Evolutionary conservation across 2,888 invertebrate species (phyloP).

Genomic region (Drosophila nr. perissopoda): DNA sequence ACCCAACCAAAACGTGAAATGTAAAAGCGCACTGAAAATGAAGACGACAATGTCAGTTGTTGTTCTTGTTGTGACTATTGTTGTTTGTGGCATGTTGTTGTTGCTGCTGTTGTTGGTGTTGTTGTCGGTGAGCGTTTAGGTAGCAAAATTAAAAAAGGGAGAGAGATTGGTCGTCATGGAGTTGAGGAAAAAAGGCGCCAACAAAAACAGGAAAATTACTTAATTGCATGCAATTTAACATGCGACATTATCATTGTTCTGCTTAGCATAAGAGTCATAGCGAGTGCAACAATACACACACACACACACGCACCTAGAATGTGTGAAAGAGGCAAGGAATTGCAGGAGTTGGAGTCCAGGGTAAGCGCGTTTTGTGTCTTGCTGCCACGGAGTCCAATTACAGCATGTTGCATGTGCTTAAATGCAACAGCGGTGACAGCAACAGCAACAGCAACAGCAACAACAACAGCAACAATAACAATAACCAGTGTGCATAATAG

Average conservation of each 20-base stretch:
- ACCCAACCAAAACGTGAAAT: conserved; percentile 27
- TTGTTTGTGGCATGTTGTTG: conserved; percentile 12
- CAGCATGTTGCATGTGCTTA: conserved; percentile 67
- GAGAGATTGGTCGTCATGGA: conserved; percentile 23
- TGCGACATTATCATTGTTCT: conserved; percentile 82
- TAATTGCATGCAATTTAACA: conserved; percentile 84
- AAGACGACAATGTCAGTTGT: conserved; percentile 34
- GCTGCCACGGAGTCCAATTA: conserved; percentile 33
- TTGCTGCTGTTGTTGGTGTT: conserved; percentile 16
- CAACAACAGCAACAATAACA: conserved; percentile 60
- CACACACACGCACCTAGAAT: neutral
- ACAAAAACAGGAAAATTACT: conserved; percentile 71
- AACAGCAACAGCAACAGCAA: conserved; percentile 33
- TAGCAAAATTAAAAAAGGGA: conserved; percentile 17
- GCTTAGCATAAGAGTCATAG: conserved; percentile 72
- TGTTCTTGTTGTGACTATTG: conserved; percentile 6
- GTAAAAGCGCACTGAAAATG: conserved; percentile 22
- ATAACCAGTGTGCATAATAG: conserved; percentile 1
- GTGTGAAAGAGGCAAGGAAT: conserved; percentile 32
- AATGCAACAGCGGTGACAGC: conserved; percentile 50
- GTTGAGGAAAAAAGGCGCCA: conserved; percentile 28
- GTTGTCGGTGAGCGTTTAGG: conserved; percentile 50
- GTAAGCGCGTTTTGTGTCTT: conserved; percentile 42
- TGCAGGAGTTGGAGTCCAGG: conserved; percentile 36
- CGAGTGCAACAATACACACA: conserved; percentile 21